Evolutionary conservation across 1,140 invertebrate genomes (phyloP), one percentile per base, ranked within the genome.

Genomic region (Drosophila bocki): DNA sequence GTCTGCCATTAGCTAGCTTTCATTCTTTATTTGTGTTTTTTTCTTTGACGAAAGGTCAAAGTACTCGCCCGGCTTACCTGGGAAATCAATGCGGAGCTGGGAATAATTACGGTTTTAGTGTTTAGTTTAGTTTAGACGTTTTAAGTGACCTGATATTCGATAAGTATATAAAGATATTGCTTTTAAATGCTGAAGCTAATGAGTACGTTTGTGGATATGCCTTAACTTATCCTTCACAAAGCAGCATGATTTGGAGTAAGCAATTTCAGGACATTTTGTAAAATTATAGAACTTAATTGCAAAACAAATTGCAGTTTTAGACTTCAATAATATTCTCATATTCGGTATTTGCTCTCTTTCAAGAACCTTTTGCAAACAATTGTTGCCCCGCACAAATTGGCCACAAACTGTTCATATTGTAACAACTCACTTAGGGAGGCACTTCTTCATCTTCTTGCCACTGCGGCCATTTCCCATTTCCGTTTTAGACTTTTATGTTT

Each of bases 331-430:
- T 11, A 4, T 32, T 11, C 7, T 26, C 7, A 7, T 8, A 48
- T 47, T 47, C 7, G 12, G 13, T 48, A 19, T 39, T 57, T 13
- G 3, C 68, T 17, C 29, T 26, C 33, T 72, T 68, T 42, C 6
- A 32, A 17, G 72, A 72, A 72, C 37, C 47, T 29, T 60, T 44
- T 5, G 37, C 44, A 48, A 71, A 50, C 67, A 59, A 67, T 76
- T 59, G 54, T 45, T 76, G 15, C 33, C 19, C n/a, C 5, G 47
- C 63, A 45, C 51, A 57, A 35, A 75, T 68, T 60, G 65, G 61
- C 58, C 50, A 86, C 80, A 82, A 83, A 85, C 74, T 83, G 82
- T 53, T 82, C 72, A 86, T 86, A 75, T 82, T 87, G 64, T 82
- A 82, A 65, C 68, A 79, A 79, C 47, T 82, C 48, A 78, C 63